Conservation (phyloP, 2,113 vertebrate genomes). For the Lamprotornis superbus region DNA sequence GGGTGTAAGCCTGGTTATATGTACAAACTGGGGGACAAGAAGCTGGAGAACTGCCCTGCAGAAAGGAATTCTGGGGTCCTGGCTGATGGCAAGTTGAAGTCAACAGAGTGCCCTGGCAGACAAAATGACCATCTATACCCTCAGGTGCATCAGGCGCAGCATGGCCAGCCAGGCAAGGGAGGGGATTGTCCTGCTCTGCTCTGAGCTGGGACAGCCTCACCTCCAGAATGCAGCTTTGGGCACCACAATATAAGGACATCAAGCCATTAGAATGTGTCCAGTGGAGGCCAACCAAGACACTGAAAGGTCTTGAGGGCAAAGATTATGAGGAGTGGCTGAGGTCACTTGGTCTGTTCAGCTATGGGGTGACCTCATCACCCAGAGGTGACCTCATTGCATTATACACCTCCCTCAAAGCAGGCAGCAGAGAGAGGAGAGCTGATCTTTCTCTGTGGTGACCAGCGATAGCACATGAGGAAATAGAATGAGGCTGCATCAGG, state of each 20-base stretch:
- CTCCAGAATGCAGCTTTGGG: background rate
- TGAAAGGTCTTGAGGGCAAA: background rate
- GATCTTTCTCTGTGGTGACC: background rate
- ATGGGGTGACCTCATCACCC: background rate
- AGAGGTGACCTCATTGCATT: background rate
- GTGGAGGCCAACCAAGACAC: background rate
- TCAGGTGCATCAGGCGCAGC: background rate
- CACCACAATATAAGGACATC: too few species aligned
- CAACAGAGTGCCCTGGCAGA: background rate
- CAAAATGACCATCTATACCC: background rate
- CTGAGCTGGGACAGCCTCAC: accelerated
- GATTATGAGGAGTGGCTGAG: background rate
- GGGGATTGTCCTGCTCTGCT: background rate
- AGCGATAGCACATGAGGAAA: background rate
- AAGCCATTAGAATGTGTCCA: background rate
- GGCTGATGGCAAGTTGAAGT: background rate
- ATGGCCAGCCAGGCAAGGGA: accelerated
- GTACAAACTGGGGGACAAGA: accelerated
- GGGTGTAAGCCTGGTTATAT: background rate
- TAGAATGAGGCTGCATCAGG: background rate
- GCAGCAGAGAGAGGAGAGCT: background rate
- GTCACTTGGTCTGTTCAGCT: background rate
- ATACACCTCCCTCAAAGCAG: background rate
- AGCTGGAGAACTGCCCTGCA: background rate
- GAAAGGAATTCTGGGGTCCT: background rate